A percentile compares a stretch with the other conserved stretches of the same genome.
phyloP scores from a whole-genome alignment of 2,113 vertebrate species.

The Rhipidura dahli region DNA sequence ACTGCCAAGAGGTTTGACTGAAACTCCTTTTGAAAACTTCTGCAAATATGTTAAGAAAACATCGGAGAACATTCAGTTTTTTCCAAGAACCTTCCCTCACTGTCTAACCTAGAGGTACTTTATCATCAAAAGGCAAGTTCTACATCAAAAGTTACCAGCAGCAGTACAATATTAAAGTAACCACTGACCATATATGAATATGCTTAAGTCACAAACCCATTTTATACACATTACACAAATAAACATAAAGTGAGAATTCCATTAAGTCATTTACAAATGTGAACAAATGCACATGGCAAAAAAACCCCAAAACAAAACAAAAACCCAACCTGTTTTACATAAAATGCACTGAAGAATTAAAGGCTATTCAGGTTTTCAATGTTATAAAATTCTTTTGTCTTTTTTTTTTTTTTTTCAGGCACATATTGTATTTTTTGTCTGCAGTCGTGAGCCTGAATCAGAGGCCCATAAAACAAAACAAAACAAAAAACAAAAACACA shows the following conservation, averaged over 20 bases:
- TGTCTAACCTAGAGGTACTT: slow-evolving; percentile 73
- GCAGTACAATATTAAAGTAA: slow-evolving; percentile 90
- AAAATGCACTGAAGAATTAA: slow-evolving; percentile 80
- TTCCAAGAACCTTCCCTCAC: slow-evolving; percentile 64
- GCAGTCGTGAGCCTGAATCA: slow-evolving; percentile 74
- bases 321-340: slow-evolving; percentile 74
- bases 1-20: slow-evolving; percentile 89
- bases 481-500: slow-evolving; percentile 51
- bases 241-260: slow-evolving; percentile 84
- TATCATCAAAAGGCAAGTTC: slow-evolving; percentile 76
- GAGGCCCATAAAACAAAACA: slow-evolving; percentile 66
- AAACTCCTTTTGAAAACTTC: slow-evolving; percentile 80
- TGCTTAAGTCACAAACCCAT: slow-evolving; percentile 87
- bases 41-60: slow-evolving; percentile 75
- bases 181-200: slow-evolving; percentile 86
- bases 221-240: slow-evolving; percentile 86
- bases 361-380: slow-evolving; percentile 84
- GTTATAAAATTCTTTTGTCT: slow-evolving; percentile 83
- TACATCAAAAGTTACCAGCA: slow-evolving; percentile 83
- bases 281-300: slow-evolving; percentile 88
- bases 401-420: slow-evolving; percentile 85
- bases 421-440: slow-evolving; percentile 81
- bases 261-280: slow-evolving; percentile 86
- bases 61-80: slow-evolving; percentile 73
- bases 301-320: slow-evolving; percentile 60